Base-by-base conservation (phyloP, 2,797 vertebrate genomes). In the Cirrhinus molitorella region DNA sequence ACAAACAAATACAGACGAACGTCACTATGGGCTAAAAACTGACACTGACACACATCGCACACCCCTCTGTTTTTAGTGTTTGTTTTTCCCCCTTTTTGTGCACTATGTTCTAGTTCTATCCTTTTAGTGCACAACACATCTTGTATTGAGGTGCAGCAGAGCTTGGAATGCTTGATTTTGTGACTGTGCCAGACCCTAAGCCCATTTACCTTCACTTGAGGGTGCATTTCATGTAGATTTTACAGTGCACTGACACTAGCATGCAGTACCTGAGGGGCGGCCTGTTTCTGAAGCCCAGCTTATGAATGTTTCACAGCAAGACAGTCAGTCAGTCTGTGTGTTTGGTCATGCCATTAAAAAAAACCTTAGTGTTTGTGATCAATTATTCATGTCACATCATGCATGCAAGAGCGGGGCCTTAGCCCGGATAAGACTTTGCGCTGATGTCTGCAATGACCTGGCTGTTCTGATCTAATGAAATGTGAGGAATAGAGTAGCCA, bases 221-320 rank as follows among this genome's bases (percentile, higher is more conserved):
- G 40, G 40, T 28, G n/a, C 34, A 83, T 55, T 61, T 19, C 2
- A 6, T 25, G 12, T 61, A 37, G 59, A 45, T 25, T 28, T n/a
- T 57, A 40, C 40, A 65, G 45, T 37, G 45, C 59, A 9, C 25
- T 45, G 61, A 37, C 12, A 17, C 63, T 9, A 31, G 65, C 23
- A 68, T 66, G 63, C 49, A 37, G 28, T 63, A 63, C 47, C 47
- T 16, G 25, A 53, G 14, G 47, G 74, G 49, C 5, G 49, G 14
- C 68, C 68, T 49, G 28, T 81, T 79, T 77, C 71, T 37, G 57
- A 47, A 47, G 13, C 43, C 73, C 23, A 19, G 76, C 85, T 87
- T 80, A 90, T 88, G 63, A 90, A 88, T 86, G 85, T 85, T 90
- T 88, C 53, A 90, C 76, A 25, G 9, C 45, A 57, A 73, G 79